Evolutionary conservation across 2,888 invertebrate genomes (phyloP), one percentile per base, ranked within the genome.

Genomic region (Crioceris asparagi): DNA sequence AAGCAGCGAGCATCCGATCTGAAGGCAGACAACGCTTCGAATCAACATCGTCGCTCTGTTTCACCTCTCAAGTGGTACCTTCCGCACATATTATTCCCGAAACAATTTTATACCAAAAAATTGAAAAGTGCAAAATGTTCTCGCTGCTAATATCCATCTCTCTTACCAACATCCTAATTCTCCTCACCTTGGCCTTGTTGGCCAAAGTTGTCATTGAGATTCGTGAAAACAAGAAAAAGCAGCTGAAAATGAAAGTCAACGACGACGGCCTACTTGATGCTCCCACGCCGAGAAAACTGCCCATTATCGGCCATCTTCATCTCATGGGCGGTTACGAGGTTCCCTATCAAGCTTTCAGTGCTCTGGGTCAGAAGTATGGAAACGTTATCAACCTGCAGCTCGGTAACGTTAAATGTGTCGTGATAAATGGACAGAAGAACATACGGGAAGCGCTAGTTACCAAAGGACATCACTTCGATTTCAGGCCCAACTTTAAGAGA

Each of bases 401-500:
- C 48, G 76, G 76, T 7, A 65, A 62, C 26, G 66, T 72, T 10
- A 65, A 67, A 21, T 72, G 74, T 49, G 61, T 75, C 26, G 70
- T 75, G 41, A 68, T 76, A 12, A 74, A 73, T 50, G 74, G 72
- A 7, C 61, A 72, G 41, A 70, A 70, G 41, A 72, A 71, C 50
- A 74, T 76, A 48, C 63, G 67, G 38, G 75, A 75, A 49, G 72
- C 74, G 12, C 62, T 75, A 34, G 64, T 71, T 44, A 62, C 63
- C 33, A 74, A 74, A 45, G 74, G 75, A 4, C 65, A 70, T 19
- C 70, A 73, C 43, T 80, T 79, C 51, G 77, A 77, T 49, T 71
- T 74, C 44, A 63, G 80, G 34, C 78, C 79, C 0, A 71, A 75
- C 56, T 79, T 80, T 54, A 54, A 64, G 36, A 64, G 80, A 44